A percentile compares a stretch with the other conserved stretches of the same genome.
Conservation (phyloP, 2,797 vertebrate species). For the Podarcis siculus region DNA sequence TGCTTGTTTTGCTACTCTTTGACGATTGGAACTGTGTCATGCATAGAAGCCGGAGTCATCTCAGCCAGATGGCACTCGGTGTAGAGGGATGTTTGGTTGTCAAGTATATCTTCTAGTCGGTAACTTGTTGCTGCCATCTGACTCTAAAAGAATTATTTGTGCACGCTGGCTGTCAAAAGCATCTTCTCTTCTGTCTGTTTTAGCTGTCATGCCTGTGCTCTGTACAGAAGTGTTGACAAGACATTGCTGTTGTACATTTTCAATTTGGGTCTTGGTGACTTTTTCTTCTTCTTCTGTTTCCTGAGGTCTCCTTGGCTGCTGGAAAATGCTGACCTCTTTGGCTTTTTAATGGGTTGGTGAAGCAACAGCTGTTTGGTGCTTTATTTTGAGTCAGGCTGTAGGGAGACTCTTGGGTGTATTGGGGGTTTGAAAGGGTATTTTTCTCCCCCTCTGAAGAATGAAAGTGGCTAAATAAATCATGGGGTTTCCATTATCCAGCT, state of each 20-base stretch:
- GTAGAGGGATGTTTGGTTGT: conserved; percentile 86
- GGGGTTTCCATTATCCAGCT: neutral
- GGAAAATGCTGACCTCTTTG: conserved; percentile 71
- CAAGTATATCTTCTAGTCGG: conserved; percentile 84
- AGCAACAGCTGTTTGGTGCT: conserved; percentile 61
- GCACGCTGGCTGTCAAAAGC: conserved; percentile 86
- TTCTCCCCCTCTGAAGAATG: neutral
- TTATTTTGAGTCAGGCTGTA: conserved; percentile 44
- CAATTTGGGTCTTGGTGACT: conserved; percentile 83
- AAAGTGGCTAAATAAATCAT: neutral
- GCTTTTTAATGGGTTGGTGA: conserved; percentile 44
- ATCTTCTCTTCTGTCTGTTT: conserved; percentile 87
- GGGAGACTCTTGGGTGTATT: conserved; percentile 54
- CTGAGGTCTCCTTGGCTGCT: conserved; percentile 76
- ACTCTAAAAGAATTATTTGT: conserved; percentile 86
- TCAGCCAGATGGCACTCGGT: conserved; percentile 83
- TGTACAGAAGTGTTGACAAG: conserved; percentile 88
- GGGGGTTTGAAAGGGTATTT: neutral
- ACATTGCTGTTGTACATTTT: conserved; percentile 87
- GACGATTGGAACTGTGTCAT: conserved; percentile 81
- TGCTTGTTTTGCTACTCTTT: conserved; percentile 83
- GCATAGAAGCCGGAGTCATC: conserved; percentile 83
- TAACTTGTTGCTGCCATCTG: conserved; percentile 88
- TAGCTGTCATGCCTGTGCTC: conserved; percentile 86
- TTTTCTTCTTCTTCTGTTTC: conserved; percentile 68